A percentile compares a stretch with the other conserved stretches of the same genome.
Evolutionary conservation across 2,797 vertebrate species (phyloP).

Genomic region (Lithobates pipiens): DNA sequence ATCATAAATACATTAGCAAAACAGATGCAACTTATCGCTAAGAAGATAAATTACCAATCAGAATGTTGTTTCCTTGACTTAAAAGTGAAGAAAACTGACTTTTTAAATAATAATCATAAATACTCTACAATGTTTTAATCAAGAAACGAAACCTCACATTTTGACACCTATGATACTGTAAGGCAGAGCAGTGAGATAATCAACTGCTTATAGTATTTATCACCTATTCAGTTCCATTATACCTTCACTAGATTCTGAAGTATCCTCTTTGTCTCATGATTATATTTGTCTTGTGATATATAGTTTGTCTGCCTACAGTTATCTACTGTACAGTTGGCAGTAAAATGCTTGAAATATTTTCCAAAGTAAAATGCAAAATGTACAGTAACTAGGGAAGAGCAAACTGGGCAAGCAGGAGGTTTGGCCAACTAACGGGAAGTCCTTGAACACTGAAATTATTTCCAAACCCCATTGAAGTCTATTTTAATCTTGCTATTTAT

Average conservation of each 20-base stretch:
- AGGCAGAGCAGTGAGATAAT: background rate
- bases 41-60: slow-evolving; percentile 3
- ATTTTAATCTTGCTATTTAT: no score
- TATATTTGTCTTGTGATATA: background rate
- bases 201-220: background rate
- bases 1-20: slow-evolving; percentile 32
- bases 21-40: slow-evolving; percentile 6
- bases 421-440: no score
- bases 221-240: background rate
- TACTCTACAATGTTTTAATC: background rate
- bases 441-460: no score
- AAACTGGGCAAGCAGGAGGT: no score
- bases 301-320: no score
- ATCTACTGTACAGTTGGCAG: background rate
- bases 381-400: no score
- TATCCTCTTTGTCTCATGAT: background rate
- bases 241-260: background rate
- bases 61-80: background rate
- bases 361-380: background rate
- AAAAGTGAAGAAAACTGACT: background rate
- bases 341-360: no score
- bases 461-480: no score
- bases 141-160: background rate
- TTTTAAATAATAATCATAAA: background rate
- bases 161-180: background rate